Base-by-base conservation (phyloP, 1,140 invertebrate species). In the Eurosta solidaginis region DNA sequence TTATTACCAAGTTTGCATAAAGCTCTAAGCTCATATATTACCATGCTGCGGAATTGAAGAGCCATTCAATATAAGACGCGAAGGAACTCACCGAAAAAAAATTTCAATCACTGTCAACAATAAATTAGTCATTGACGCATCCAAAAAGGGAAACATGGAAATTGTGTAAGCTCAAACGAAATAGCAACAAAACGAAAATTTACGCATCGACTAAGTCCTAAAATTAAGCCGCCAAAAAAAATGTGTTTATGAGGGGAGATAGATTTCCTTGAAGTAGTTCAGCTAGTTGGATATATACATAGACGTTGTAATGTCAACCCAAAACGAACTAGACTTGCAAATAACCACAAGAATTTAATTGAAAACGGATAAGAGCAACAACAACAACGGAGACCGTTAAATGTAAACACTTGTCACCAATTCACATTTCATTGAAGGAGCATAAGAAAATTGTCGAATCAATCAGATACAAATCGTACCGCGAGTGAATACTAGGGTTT, bases 101-200 rank as follows among this genome's bases (percentile, higher is more conserved):
- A 77, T 63, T 77, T 77, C 76, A 77, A 77, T 77, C 76, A 77
- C 52, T 77, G 54, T 59, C 52, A 77, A 77, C 76, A 29, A 77
- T 77, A 77, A 77, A 77, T 77, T 77, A 52, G 54, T 77, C 76
- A 77, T 68, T 77, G 63, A 54, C 54, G n/a, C 54, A 77, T 68
- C 17, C 42, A 68, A 20, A 77, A 25, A 77, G 76, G 68, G 40
- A 54, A 50, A 4, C 25, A 27, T 7, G 10, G 73, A 75, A n/a
- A 75, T 47, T 44, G 63, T 22, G 45, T 49, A 49, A 73, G 47
- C 42, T 27, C 52, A 77, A 33, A 40, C 1, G n/a, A 27, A 52
- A 76, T 29, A 50, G 52, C 49, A 52, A 40, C 29, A 50, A 17
- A 36, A 27, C 45, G 36, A 22, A 50, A 50, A 33, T 33, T 49